These are phyloP conservation scores for Stenichneumon culpator DNA, from an alignment of 2,888 invertebrate genomes.

Conservation along the genomic window DNA sequence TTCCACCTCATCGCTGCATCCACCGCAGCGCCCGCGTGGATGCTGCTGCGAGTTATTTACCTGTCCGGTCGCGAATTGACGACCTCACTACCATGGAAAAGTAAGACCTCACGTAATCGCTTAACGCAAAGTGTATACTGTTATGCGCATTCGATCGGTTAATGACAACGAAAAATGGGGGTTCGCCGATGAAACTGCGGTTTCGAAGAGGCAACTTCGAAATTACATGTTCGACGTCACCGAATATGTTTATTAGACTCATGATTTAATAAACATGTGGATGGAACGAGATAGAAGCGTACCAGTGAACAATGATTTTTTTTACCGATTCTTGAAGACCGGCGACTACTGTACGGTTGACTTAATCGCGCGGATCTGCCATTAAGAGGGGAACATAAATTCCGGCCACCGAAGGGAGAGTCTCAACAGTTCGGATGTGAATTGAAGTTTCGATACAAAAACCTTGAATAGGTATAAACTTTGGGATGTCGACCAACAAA, in stretches of 20 bases:
- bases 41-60: slow-evolving; percentile 70
- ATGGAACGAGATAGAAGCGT: neutral
- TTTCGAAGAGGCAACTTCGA: neutral
- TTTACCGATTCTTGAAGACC: neutral
- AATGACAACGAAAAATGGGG: slow-evolving; percentile 14
- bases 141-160: slow-evolving; percentile 3
- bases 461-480: no score
- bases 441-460: no score
- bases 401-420: no score
- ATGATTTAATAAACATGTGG: neutral
- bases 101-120: slow-evolving; percentile 45
- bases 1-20: neutral
- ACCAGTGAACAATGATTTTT: neutral
- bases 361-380: neutral
- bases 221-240: neutral
- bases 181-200: neutral
- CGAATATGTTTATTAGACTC: neutral
- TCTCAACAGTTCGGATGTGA: no score
- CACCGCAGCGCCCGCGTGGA: neutral
- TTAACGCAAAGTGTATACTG: slow-evolving; percentile 3
- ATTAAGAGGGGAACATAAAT: no score
- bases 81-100: slow-evolving; percentile 49
- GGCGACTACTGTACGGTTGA: neutral
- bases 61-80: slow-evolving; percentile 53
- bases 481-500: no score